Evolutionary conservation across 2,888 invertebrate species (phyloP), one percentile per base, ranked within the genome.

Genomic region (Ochlodes sylvanus): DNA sequence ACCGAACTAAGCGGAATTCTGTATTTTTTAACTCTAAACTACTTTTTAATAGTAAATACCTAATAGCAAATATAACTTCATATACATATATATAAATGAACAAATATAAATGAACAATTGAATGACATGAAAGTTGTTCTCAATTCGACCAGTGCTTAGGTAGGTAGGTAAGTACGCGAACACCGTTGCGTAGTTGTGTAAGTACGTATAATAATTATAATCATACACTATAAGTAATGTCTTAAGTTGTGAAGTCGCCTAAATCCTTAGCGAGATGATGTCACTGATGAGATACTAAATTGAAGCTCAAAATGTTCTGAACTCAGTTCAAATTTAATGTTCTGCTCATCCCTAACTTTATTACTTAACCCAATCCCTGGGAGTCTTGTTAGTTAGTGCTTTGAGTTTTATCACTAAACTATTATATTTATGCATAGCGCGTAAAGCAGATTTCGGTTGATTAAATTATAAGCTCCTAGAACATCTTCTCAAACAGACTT

Each of bases 321-420:
- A 64, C 56, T 66, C 61, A 19, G 42, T 34, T n/a, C 64, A 69
- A 70, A 73, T 73, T 71, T 61, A 71, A 71, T 73, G 58, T 56
- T n/a, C 70, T 68, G 60, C 19, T 10, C 15, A 5, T 15, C 65
- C 69, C 65, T 75, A 83, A 83, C 77, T 77, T 73, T 62, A 75
- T 84, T 79, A 77, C 76, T 73, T 71, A 70, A 72, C 63, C 65
- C 54, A 19, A 47, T 41, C 27, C 19, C 10, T 41, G 52, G 19
- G 12, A 47, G 38, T 57, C 47, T 64, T 41, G 19, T 15, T 34
- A 41, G 50, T 65, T 17, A 52, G 65, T 15, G 17, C 56, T 17
- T 38, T 57, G n/a, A 27, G 14, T 58, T 65, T 52, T 58, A 52
- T 64, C 21, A 42, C 41, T 42, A 19, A 52, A 34, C 52, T 50